A percentile compares a stretch with the other conserved stretches of the same genome.
These are phyloP conservation scores for Malthinus seriepunctatus DNA, from an alignment of 2,888 invertebrate species.

Conservation along the genomic window DNA sequence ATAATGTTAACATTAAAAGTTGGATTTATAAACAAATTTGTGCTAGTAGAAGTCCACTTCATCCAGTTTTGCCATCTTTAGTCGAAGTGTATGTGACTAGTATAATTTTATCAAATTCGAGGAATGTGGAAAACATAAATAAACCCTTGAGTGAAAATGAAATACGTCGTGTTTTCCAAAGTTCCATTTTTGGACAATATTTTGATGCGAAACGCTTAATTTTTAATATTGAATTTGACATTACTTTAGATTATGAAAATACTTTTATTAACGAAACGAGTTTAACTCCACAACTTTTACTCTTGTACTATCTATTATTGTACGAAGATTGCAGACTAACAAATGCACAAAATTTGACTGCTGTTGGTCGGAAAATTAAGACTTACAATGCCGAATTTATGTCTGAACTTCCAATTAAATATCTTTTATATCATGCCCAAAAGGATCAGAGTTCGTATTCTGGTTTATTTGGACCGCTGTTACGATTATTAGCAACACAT, in stretches of 20 bases:
- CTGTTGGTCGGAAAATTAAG: constrained; percentile 75
- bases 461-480: constrained; percentile 85
- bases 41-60: constrained; percentile 84
- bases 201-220: constrained; percentile 64
- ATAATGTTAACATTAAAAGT: constrained; percentile 93
- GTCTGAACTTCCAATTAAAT: constrained; percentile 90
- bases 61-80: constrained; percentile 89
- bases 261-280: constrained; percentile 65
- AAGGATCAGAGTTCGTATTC: constrained; percentile 90
- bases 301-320: constrained; percentile 88
- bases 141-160: constrained; percentile 91
- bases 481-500: constrained; percentile 87
- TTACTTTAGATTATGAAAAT: constrained; percentile 54
- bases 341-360: constrained; percentile 68
- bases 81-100: constrained; percentile 96
- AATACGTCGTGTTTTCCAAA: constrained; percentile 81
- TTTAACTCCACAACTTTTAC: constrained; percentile 83
- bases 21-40: constrained; percentile 97
- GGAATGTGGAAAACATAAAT: constrained; percentile 80
- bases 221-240: constrained; percentile 60
- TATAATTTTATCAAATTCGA: constrained; percentile 72
- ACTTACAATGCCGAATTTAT: constrained; percentile 86
- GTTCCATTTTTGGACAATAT: constrained; percentile 75
- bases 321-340: constrained; percentile 89
- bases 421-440: constrained; percentile 89